Conservation (phyloP, 1,140 invertebrate species). For the Eurosta solidaginis region DNA sequence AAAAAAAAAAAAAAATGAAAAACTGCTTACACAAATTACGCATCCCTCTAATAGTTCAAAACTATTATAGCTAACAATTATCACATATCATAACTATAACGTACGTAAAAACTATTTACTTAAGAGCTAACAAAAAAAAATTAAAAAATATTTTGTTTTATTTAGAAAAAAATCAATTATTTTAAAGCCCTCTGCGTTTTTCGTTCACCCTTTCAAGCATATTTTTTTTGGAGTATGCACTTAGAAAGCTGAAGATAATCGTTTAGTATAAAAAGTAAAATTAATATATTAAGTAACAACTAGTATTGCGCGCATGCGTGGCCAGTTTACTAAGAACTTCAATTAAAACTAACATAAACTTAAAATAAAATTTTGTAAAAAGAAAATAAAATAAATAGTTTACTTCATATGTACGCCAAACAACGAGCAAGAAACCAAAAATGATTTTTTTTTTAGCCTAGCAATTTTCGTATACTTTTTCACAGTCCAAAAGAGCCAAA, state of each 20-base stretch:
- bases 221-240: too few relatives aligned
- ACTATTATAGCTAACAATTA: slow-evolving; percentile 18
- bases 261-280: slow-evolving; percentile 29
- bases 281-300: slow-evolving; percentile 26
- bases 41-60: too few relatives aligned
- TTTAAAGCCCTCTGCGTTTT: background rate
- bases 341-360: slow-evolving; percentile 15
- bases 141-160: background rate
- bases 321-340: slow-evolving; percentile 28
- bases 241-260: background rate
- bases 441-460: background rate
- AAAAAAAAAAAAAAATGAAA: too few relatives aligned
- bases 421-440: background rate
- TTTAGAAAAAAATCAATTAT: background rate
- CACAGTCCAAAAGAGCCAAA: too few relatives aligned
- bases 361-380: slow-evolving; percentile 8
- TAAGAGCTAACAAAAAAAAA: background rate
- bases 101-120: background rate
- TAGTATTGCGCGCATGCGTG: slow-evolving; percentile 37
- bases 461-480: background rate
- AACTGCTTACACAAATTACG: too few relatives aligned
- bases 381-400: background rate
- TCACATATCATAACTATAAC: slow-evolving; percentile 16
- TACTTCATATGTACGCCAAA: background rate
- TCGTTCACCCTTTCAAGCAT: background rate